A percentile compares a stretch with the other conserved stretches of the same genome.
These are phyloP conservation scores for Chelon labrosus DNA, from an alignment of 2,797 vertebrate species.

Conservation along the genomic window DNA sequence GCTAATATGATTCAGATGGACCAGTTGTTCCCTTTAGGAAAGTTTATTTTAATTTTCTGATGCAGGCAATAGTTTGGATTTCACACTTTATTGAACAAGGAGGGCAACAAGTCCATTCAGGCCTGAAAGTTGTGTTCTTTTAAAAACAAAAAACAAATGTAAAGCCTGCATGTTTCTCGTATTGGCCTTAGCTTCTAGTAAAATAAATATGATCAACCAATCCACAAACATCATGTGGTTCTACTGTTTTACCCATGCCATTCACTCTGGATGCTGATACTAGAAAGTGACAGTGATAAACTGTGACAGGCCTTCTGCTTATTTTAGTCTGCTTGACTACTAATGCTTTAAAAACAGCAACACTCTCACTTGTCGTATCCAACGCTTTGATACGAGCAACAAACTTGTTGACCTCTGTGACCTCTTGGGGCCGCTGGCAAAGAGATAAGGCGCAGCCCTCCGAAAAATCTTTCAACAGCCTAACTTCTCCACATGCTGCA, in stretches of 20 bases:
- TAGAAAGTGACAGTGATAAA: not conserved
- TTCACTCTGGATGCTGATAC: not conserved
- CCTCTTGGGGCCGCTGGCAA: not conserved
- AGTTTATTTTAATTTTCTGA: conserved; percentile 35
- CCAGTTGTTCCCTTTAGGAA: conserved; percentile 41
- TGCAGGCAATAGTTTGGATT: conserved; percentile 14
- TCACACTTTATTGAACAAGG: not conserved
- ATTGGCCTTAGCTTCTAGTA: not conserved
- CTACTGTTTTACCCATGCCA: not conserved
- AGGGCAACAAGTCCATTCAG: not conserved
- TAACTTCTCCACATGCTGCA: not conserved
- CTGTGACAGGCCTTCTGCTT: not conserved
- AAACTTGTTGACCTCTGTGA: too few species aligned
- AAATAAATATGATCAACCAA: not conserved
- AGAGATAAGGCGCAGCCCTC: not conserved
- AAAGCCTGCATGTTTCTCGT: not conserved
- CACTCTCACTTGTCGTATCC: not conserved
- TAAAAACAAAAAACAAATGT: not conserved
- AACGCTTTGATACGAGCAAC: not conserved
- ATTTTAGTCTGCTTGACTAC: not conserved
- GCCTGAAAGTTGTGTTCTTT: not conserved
- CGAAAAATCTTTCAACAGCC: not conserved
- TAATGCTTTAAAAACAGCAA: too few species aligned
- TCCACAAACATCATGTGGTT: not conserved
- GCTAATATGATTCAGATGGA: conserved; percentile 70